Evolutionary conservation across 23 tunicate genomes (phyloP), one percentile per base, ranked within the genome.

Genomic region (Ciona savignyi): DNA sequence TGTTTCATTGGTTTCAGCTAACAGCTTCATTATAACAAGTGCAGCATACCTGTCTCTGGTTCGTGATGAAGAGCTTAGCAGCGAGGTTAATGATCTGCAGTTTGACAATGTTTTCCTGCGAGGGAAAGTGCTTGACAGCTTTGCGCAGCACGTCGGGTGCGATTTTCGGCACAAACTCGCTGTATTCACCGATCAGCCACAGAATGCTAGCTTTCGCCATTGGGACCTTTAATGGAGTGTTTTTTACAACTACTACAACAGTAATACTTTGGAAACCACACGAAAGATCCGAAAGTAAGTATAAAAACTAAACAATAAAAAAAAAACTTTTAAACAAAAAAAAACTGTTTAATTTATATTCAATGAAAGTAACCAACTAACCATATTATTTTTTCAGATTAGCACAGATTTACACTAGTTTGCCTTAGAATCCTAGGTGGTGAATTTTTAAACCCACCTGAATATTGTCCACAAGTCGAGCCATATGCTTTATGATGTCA

Each of bases 101-200:
- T 78, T 94, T 94, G 2, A 94, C 99, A 56, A 86, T 87, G 66
- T 86, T 82, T 29, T 83, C 90, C 80, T 94, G 88, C 25, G 84
- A 35, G 15, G 77, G 78, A 60, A 94, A 94, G 49, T 67, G 66
- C 74, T 94, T 94, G 29, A 94, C 99, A 20, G 74, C 90, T 67
- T 84, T 78, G 31, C 99, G 61, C 62, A 94, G 75, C 27, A 94
- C 99, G 61, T 94, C 99, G 0, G 99, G 99, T 4, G 99, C 99
- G 0, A 94, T 87, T 67, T 79, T 88, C 0, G 99, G 90, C n/a
- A 94, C 94, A 71, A 90, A 80, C 62, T 94, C 95, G 70, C 95
- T 80, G 68, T 94, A 94, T 79, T 94, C 99, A 1, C 99, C 99
- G 27, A 94, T 75, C 71, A 94, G 31, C 99, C 99, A 94, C 29